Conservation (phyloP, 2,888 invertebrate species). For the Caenorhabditis uteleia region DNA sequence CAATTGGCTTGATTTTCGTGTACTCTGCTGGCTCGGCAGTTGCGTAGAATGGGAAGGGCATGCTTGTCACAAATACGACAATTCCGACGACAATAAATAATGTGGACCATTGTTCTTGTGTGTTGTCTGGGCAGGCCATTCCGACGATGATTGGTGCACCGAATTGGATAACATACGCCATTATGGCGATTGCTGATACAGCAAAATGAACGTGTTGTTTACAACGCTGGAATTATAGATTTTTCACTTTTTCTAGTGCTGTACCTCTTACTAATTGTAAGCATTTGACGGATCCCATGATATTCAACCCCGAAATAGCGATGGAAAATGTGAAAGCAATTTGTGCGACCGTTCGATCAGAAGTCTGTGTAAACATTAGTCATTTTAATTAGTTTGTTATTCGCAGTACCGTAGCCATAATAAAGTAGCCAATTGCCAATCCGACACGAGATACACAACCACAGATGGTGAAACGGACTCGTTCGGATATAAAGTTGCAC, state of each 20-base stretch:
- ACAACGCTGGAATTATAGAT: constrained; percentile 1
- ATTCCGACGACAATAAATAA: constrained; percentile 14
- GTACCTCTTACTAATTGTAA: constrained; percentile 26
- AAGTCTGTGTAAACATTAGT: constrained; percentile 4
- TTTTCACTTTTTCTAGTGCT: not conserved
- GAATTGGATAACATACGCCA: constrained; percentile 14
- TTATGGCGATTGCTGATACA: constrained; percentile 15
- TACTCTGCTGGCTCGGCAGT: constrained; percentile 16
- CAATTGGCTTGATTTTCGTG: constrained; percentile 3
- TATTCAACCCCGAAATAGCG: constrained; percentile 36
- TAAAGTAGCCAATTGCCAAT: constrained; percentile 43
- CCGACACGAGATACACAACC: constrained; percentile 45
- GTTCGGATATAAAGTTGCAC: constrained; percentile 25
- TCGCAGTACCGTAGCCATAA: constrained; percentile 37
- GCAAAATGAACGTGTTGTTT: constrained; percentile 31
- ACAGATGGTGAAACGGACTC: constrained; percentile 41
- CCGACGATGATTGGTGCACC: constrained; percentile 25
- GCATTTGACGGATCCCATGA: constrained; percentile 41
- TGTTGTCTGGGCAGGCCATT: constrained; percentile 21
- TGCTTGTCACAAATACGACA: constrained; percentile 10
- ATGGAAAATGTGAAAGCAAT: constrained; percentile 38
- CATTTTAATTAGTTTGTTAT: not conserved
- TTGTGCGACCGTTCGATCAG: constrained; percentile 20
- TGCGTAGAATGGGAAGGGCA: constrained; percentile 17
- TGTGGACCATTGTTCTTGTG: constrained; percentile 24